Evolutionary conservation across 2,888 invertebrate genomes (phyloP).

Genomic region (Platerodrilus igneus): DNA sequence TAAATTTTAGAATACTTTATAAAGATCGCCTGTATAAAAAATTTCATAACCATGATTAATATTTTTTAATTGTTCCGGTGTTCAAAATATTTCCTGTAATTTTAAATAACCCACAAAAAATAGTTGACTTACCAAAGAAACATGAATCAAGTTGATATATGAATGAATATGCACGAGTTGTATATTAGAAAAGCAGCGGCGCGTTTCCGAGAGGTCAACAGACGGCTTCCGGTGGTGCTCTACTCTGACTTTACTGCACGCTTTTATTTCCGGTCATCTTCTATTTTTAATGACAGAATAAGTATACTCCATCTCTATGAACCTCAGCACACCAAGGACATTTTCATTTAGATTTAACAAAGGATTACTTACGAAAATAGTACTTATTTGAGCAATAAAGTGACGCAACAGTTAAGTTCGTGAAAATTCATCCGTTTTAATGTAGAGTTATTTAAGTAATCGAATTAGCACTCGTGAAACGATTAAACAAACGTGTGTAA

Average conservation of each 20-base stretch:
- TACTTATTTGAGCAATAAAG: too few species aligned
- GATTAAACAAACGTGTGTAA: background rate
- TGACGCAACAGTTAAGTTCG: slow-evolving; percentile 7
- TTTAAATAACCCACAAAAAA: too few species aligned
- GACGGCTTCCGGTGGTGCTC: slow-evolving; percentile 40
- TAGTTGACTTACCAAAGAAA: slow-evolving; percentile 17
- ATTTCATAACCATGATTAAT: too few species aligned
- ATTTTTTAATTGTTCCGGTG: too few species aligned
- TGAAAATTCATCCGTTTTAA: background rate
- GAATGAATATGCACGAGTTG: slow-evolving; percentile 34
- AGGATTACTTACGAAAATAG: too few species aligned
- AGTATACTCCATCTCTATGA: too few species aligned
- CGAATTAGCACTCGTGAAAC: background rate
- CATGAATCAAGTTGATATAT: slow-evolving; percentile 35
- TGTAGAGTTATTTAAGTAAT: background rate
- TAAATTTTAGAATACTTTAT: too few species aligned
- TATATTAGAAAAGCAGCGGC: slow-evolving; percentile 36
- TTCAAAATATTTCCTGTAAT: too few species aligned
- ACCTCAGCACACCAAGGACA: too few species aligned
- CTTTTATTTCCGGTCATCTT: slow-evolving; percentile 37
- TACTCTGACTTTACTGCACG: slow-evolving; percentile 33
- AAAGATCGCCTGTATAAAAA: too few species aligned
- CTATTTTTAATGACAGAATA: slow-evolving; percentile 10
- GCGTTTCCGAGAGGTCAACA: slow-evolving; percentile 41
- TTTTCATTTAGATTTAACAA: too few species aligned